A percentile compares a stretch with the other conserved stretches of the same genome.
Conservation (phyloP, 1,140 invertebrate genomes). For the Drosophila punjabiensis region DNA sequence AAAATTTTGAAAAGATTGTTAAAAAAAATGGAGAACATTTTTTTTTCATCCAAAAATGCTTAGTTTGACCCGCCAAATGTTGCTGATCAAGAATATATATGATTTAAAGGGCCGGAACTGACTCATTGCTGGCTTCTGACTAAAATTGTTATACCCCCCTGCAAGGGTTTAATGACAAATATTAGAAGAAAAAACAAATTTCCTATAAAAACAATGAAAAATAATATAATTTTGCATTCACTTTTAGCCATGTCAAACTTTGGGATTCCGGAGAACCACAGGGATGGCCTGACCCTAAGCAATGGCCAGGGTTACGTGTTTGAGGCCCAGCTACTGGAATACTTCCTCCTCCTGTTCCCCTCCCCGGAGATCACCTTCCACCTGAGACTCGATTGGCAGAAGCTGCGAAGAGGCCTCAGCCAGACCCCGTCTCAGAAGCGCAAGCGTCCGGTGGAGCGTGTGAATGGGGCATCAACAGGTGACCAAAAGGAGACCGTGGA, state of each 20-base stretch:
- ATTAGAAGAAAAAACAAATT: too few relatives aligned
- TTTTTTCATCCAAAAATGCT: too few relatives aligned
- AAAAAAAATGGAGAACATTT: too few relatives aligned
- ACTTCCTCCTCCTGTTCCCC: slow-evolving; percentile 75
- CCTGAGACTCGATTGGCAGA: slow-evolving; percentile 65
- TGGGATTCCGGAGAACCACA: slow-evolving; percentile 46
- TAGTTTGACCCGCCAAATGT: too few relatives aligned
- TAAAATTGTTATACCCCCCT: too few relatives aligned
- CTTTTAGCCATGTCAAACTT: slow-evolving; percentile 56
- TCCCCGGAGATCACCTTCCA: slow-evolving; percentile 68
- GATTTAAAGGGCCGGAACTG: too few relatives aligned
- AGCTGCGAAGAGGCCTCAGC: slow-evolving; percentile 40
- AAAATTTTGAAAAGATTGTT: too few relatives aligned
- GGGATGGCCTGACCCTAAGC: slow-evolving; percentile 56
- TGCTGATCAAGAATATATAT: too few relatives aligned
- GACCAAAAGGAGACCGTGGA: background rate
- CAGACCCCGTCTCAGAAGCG: slow-evolving; percentile 21
- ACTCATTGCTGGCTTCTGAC: too few relatives aligned
- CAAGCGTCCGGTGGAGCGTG: slow-evolving; percentile 15
- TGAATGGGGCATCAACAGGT: background rate
- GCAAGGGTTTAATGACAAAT: too few relatives aligned
- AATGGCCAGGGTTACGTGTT: slow-evolving; percentile 73
- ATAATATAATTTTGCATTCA: too few relatives aligned
- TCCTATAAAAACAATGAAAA: too few relatives aligned
- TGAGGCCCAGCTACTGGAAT: slow-evolving; percentile 69